A percentile compares a stretch with the other conserved stretches of the same genome.
Conservation (phyloP, 2,797 vertebrate species). For the Melanogrammus aeglefinus region DNA sequence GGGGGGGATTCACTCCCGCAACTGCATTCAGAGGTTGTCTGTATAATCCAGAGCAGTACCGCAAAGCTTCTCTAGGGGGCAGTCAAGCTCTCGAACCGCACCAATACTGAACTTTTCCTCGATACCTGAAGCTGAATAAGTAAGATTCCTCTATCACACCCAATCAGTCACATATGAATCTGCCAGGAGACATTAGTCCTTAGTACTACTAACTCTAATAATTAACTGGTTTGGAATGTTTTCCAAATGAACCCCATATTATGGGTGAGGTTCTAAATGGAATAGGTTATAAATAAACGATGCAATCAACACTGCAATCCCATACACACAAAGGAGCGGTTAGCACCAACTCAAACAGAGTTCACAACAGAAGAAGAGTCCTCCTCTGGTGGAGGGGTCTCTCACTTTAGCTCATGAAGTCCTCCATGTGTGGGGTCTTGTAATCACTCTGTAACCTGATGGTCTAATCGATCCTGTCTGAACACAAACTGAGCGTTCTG, state of each 20-base stretch:
- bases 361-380: neutral
- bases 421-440: constrained; percentile 20
- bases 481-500: constrained; percentile 12
- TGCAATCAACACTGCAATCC: neutral
- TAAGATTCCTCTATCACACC: neutral
- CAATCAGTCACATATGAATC: neutral
- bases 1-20: too few species aligned
- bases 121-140: neutral
- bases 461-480: constrained; percentile 50
- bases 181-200: neutral
- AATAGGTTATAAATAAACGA: neutral
- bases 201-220: neutral
- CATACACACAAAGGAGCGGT: too few species aligned
- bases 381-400: neutral
- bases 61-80: neutral
- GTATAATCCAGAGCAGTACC: neutral
- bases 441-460: constrained; percentile 36
- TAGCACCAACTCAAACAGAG: too few species aligned
- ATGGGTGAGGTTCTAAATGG: neutral
- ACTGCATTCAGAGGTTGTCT: too few species aligned
- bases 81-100: neutral
- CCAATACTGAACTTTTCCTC: neutral
- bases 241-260: neutral
- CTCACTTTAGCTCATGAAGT: constrained; percentile 32
- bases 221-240: neutral